Evolutionary conservation across 2,113 vertebrate genomes (phyloP).

Genomic region (Sceloporus undulatus): DNA sequence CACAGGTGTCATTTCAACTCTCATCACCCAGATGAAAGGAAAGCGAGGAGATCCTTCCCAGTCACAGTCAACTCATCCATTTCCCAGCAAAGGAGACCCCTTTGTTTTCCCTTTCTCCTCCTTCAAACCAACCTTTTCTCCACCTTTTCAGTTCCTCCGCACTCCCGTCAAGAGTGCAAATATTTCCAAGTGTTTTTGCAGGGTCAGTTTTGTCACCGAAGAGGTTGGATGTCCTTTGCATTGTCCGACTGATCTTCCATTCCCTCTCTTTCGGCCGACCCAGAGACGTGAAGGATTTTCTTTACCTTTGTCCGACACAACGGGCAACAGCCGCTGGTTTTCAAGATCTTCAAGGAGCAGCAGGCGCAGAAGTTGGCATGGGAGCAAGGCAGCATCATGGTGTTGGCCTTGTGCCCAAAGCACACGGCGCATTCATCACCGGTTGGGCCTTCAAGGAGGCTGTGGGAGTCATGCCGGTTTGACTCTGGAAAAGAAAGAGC

Average conservation of each 20-base stretch:
- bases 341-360: constrained; percentile 57
- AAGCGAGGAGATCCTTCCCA: neutral
- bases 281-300: neutral
- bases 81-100: neutral
- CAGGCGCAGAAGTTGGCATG: constrained; percentile 59
- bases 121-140: neutral
- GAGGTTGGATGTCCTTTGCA: accelerated
- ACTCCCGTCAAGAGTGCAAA: neutral
- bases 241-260: neutral
- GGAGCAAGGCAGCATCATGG: constrained; percentile 55
- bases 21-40: neutral
- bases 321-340: constrained; percentile 49
- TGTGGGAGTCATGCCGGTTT: accelerated
- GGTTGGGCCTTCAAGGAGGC: accelerated
- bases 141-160: neutral
- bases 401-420: constrained; percentile 1
- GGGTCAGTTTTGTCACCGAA: neutral
- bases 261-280: neutral
- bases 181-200: neutral
- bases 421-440: constrained; percentile 56
- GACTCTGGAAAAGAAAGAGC: neutral
- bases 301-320: constrained; percentile 52
- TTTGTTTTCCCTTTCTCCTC: neutral
- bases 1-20: too few relatives aligned
- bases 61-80: neutral